phyloP scores from a whole-genome alignment of 53 echinoderm and acorn worm species.

The Crossaster papposus region DNA sequence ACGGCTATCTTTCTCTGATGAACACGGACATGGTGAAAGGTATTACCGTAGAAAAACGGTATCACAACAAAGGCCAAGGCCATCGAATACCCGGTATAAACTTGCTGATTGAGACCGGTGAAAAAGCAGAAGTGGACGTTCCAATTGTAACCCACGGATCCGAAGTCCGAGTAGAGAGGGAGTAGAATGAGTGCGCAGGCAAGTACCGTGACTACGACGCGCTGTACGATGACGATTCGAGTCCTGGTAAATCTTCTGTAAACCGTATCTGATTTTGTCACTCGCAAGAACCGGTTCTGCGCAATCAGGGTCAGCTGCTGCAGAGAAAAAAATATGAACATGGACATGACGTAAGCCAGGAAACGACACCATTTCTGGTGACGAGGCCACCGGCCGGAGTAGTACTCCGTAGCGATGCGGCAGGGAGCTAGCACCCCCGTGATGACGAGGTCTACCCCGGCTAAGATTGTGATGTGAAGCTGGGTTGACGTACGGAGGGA shows the following conservation, averaged over 20 bases:
- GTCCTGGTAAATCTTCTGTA: neutral
- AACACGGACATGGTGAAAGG: neutral
- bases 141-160: neutral
- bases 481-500: conserved; percentile 1
- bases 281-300: neutral
- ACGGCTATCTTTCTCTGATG: neutral
- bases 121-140: conserved; percentile 6
- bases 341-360: neutral
- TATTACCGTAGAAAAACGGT: neutral
- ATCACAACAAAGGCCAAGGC: neutral
- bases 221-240: neutral
- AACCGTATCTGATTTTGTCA: neutral
- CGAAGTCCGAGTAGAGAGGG: neutral
- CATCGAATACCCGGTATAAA: neutral
- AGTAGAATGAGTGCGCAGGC: neutral
- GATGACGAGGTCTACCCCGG: neutral
- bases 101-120: neutral
- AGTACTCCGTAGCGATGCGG: conserved; percentile 12
- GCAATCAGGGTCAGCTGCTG: neutral
- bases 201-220: neutral
- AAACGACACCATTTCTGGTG: neutral
- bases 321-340: neutral
- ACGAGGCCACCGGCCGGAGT: neutral
- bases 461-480: conserved; percentile 10
- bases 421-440: neutral